phyloP scores from a whole-genome alignment of 30 jellyfish, hydroid and myxozoan genomes.

The Sanderia malayensis region DNA sequence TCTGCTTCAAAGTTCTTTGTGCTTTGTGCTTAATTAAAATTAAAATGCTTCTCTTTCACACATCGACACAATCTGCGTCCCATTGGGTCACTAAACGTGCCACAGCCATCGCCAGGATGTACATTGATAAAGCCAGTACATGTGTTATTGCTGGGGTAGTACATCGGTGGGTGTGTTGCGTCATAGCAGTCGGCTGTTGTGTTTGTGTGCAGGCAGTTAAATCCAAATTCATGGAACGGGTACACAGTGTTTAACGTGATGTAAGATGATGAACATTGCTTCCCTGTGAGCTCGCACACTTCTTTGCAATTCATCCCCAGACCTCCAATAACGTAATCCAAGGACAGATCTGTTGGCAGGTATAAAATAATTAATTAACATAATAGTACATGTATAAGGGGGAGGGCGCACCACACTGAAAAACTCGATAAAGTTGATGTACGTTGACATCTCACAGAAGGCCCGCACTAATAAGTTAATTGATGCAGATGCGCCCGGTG shows the following conservation, averaged over 20 bases:
- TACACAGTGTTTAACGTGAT: neutral
- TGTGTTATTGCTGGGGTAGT: neutral
- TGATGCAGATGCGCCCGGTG: no score
- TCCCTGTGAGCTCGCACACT: neutral
- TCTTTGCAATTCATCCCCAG: neutral
- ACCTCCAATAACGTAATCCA: neutral
- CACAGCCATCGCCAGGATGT: neutral
- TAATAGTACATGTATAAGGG: no score
- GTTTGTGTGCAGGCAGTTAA: neutral
- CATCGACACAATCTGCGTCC: neutral
- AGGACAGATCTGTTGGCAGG: neutral
- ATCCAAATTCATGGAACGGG: neutral
- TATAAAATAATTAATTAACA: no score
- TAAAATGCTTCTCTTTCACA: no score
- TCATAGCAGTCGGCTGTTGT: neutral
- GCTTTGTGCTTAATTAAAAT: no score
- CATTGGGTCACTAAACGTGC: neutral
- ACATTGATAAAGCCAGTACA: slow-evolving; percentile 5
- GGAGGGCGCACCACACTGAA: no score
- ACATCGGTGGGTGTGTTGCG: neutral
- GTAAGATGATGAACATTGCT: neutral
- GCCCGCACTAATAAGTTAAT: no score
- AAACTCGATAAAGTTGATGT: no score
- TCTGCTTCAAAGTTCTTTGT: no score
- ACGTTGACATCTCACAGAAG: no score